Conservation (phyloP, 2,113 vertebrate species). For the Hippoglossus stenolepis region DNA sequence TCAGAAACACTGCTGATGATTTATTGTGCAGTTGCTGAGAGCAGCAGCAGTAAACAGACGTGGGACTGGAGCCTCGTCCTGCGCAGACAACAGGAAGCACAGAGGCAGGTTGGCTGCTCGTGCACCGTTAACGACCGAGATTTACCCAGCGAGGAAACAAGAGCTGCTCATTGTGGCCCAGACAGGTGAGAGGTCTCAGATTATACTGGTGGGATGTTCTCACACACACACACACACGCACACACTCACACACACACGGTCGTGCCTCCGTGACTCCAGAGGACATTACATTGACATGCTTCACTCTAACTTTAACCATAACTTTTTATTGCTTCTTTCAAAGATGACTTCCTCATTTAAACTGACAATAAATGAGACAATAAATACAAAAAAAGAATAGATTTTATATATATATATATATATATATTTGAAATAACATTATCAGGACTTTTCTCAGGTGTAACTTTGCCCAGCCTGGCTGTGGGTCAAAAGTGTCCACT, state of each 20-base stretch:
- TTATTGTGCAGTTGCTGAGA: neutral
- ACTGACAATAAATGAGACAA: neutral
- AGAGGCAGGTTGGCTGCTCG: slow-evolving; percentile 59
- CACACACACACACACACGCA: neutral
- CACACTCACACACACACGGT: neutral
- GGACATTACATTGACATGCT: neutral
- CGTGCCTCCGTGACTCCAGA: neutral
- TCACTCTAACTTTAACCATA: neutral
- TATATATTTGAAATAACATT: too few species aligned
- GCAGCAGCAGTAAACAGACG: neutral
- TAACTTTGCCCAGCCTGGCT: too few species aligned
- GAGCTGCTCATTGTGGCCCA: slow-evolving; percentile 54
- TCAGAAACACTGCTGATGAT: neutral
- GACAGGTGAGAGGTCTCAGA: slow-evolving; percentile 71
- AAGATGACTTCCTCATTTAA: too few species aligned
- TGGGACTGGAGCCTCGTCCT: slow-evolving; percentile 7
- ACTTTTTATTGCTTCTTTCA: neutral
- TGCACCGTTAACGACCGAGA: slow-evolving; percentile 59
- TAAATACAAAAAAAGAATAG: neutral
- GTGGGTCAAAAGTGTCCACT: too few species aligned
- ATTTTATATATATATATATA: too few species aligned
- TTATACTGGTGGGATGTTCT: slow-evolving; percentile 20
- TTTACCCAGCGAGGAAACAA: slow-evolving; percentile 61
- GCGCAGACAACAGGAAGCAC: slow-evolving; percentile 23
- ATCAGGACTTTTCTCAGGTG: too few species aligned